Base-by-base conservation (phyloP, 2,113 vertebrate species). In the Ptilorrhoa leucosticta region DNA sequence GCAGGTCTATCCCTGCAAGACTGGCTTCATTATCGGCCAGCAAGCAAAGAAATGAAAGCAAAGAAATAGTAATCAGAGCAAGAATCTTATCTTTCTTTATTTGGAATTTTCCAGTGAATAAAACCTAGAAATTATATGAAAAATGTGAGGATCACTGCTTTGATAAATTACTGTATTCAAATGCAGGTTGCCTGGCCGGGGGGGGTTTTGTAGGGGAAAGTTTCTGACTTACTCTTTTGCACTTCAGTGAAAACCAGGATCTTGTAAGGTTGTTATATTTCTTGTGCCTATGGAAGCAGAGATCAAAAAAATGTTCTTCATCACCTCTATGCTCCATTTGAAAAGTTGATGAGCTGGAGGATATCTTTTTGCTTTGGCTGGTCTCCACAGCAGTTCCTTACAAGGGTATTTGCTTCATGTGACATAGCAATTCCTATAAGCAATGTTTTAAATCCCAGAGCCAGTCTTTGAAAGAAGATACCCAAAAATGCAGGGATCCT, bases 281-380 rank as follows among this genome's bases (percentile, higher is more conserved):
- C 82, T 53, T 83, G 18, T 93, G 75, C 92, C 40, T 94, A 24
- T 88, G 71, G 93, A 91, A 83, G 53, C 21, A 56, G n/a, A 90
- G 57, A 79, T 73, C 60, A 78, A 56, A 90, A 15, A 83, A 93
- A 94, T 92, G 53, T 37, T 87, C 68, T 92, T 93, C 60, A 72
- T 84, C 68, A 88, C 70, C 79, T 77, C 75, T 87, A 12, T 48
- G 69, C 77, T 91, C 92, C 76, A 8, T 90, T 97, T 86, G 54
- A 93, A 94, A 75, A 93, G 76, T 7, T 87, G 84, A 96, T 95
- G 96, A 94, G 21, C 56, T 97, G 71, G 54, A 93, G 86, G 90
- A 82, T 70, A 58, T 83, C 37, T 94, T 82, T 75, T 94, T 82
- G 37, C 30, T 90, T 87, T 87, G 64, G 24, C 58, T 95, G 26